These are phyloP conservation scores for Agrotis exclamationis DNA, from an alignment of 2,888 invertebrate genomes.

Conservation along the genomic window DNA sequence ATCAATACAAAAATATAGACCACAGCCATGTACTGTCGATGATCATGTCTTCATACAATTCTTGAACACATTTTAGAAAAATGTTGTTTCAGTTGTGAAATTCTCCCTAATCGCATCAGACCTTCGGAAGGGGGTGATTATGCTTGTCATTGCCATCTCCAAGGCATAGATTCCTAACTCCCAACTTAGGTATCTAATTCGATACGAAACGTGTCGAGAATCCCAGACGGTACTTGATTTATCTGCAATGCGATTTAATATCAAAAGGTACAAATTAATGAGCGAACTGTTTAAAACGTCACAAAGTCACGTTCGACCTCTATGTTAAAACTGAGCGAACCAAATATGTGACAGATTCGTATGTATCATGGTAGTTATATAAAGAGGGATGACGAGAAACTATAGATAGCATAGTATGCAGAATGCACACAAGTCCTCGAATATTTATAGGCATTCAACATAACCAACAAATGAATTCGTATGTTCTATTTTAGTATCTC, in stretches of 20 bases:
- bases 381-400: background rate
- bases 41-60: too few species aligned
- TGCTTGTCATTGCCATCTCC: conserved; percentile 2
- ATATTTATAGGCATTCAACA: background rate
- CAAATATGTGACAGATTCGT: conserved; percentile 55
- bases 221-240: conserved; percentile 25
- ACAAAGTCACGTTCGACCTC: conserved; percentile 57
- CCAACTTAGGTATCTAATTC: conserved; percentile 11
- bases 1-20: background rate
- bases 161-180: too few species aligned
- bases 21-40: background rate
- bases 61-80: background rate
- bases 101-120: background rate
- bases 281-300: conserved; percentile 28
- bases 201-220: conserved; percentile 37
- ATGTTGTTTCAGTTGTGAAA: background rate
- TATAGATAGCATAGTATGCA: background rate
- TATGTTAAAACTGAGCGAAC: conserved; percentile 23
- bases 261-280: conserved; percentile 30
- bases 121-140: background rate
- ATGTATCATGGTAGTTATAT: conserved; percentile 2
- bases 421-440: background rate
- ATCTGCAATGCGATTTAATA: conserved; percentile 41
- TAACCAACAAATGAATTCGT: background rate
- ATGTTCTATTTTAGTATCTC: background rate